Percentiles rank a stretch among this genome's conserved stretches.
Conservation (phyloP, 2,797 vertebrate species). For the Yasuhikotakia modesta region DNA sequence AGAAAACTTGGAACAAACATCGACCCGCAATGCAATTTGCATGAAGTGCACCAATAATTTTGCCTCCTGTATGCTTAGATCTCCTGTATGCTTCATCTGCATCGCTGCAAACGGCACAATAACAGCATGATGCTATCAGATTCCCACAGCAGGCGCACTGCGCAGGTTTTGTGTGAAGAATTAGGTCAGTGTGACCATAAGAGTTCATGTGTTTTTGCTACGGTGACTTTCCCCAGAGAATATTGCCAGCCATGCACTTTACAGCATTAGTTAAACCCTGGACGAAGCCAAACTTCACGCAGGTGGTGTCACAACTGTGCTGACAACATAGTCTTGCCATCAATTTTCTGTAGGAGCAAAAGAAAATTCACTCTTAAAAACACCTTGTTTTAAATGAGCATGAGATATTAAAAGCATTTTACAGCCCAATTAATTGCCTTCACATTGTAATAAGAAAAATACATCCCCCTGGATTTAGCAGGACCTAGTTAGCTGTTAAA, state of each 20-base stretch:
- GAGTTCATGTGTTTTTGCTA: conserved; percentile 34
- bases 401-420: conserved; percentile 51
- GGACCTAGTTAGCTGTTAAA: conserved; percentile 52
- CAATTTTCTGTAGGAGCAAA: conserved; percentile 11
- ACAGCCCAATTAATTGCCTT: conserved; percentile 50
- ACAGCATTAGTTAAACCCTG: conserved; percentile 50
- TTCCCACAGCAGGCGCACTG: conserved; percentile 1
- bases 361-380: conserved; percentile 8
- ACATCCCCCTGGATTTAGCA: conserved; percentile 40
- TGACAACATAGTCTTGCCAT: conserved; percentile 44
- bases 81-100: too few relatives aligned
- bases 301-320: conserved; percentile 44
- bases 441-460: conserved; percentile 46
- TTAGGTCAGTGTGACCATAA: conserved; percentile 49
- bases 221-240: conserved; percentile 48
- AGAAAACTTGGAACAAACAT: background rate
- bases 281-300: conserved; percentile 46
- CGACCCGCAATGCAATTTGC: conserved; percentile 4
- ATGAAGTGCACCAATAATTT: background rate
- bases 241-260: conserved; percentile 52
- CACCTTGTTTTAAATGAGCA: conserved; percentile 29
- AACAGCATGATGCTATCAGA: conserved; percentile 27
- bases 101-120: background rate
- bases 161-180: conserved; percentile 24
- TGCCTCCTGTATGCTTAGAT: background rate